phyloP scores from a whole-genome alignment of 2,888 invertebrate genomes.

The Empis stercorea region DNA sequence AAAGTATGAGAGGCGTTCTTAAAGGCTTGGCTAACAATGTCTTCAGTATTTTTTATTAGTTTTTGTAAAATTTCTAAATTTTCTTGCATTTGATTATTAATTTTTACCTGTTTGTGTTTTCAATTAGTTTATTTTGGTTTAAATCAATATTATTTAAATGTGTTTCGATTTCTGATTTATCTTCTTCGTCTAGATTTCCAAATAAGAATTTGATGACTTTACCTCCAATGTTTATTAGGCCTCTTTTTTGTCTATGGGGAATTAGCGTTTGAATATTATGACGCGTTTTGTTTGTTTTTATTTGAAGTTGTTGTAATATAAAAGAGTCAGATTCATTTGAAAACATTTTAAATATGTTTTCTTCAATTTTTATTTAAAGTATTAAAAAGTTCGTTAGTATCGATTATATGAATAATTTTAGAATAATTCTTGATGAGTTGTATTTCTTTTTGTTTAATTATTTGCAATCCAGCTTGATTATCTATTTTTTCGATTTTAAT shows the following conservation, averaged over 20 bases:
- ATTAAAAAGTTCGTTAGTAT: neutral
- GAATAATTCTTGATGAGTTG: too few relatives aligned
- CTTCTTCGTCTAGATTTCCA: conserved; percentile 11
- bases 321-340: neutral
- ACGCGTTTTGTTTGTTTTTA: neutral
- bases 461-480: neutral
- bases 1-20: neutral
- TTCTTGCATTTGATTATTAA: neutral
- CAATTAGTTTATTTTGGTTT: conserved; percentile 8
- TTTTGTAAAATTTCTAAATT: neutral
- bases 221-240: conserved; percentile 9
- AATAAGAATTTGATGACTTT: conserved; percentile 8
- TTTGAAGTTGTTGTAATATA: neutral
- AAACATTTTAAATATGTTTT: neutral
- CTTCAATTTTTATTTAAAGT: neutral
- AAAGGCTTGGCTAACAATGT: neutral
- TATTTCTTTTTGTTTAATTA: neutral
- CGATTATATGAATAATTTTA: neutral
- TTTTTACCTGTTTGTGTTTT: neutral
- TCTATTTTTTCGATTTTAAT: neutral
- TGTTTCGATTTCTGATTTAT: conserved; percentile 10
- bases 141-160: conserved; percentile 6
- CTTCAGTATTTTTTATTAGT: neutral
- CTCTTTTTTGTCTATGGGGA: conserved; percentile 7
- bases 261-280: neutral